phyloP scores from a whole-genome alignment of 1,140 invertebrate genomes.

The Anastrepha obliqua region DNA sequence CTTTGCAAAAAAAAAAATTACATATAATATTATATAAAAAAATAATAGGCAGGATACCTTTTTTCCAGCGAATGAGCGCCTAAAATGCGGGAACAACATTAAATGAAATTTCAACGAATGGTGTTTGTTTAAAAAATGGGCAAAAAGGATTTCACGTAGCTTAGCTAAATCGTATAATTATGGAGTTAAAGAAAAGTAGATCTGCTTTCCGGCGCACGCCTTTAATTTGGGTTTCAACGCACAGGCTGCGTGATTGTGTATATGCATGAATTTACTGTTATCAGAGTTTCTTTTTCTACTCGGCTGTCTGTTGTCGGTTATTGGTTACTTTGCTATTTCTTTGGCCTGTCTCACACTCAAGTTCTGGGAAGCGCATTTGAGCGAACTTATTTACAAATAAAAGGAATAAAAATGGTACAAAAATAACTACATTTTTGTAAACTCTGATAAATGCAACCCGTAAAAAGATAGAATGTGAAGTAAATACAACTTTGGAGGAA shows the following conservation, averaged over 20 bases:
- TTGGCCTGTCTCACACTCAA: not conserved
- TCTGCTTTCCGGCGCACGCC: not conserved
- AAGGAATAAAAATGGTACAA: too few relatives aligned
- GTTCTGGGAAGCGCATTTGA: too few relatives aligned
- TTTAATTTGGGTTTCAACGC: not conserved
- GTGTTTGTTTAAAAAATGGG: not conserved
- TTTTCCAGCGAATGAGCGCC: not conserved
- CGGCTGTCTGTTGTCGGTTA: not conserved
- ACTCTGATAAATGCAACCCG: too few relatives aligned
- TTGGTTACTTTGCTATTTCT: not conserved
- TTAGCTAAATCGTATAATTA: conserved; percentile 5
- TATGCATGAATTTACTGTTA: too few relatives aligned
- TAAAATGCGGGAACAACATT: conserved; percentile 17
- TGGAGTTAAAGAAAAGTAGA: not conserved
- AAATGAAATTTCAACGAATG: not conserved
- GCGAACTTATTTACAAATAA: too few relatives aligned
- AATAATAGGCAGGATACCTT: not conserved
- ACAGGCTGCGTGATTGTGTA: not conserved
- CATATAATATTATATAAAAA: too few relatives aligned
- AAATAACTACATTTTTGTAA: too few relatives aligned
- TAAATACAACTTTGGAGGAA: too few relatives aligned
- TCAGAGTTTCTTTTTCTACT: too few relatives aligned
- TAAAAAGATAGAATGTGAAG: too few relatives aligned
- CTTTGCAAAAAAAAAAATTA: not conserved
- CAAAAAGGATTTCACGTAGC: not conserved